Conservation (phyloP, 2,888 invertebrate genomes). For the Dryococelus australis region DNA sequence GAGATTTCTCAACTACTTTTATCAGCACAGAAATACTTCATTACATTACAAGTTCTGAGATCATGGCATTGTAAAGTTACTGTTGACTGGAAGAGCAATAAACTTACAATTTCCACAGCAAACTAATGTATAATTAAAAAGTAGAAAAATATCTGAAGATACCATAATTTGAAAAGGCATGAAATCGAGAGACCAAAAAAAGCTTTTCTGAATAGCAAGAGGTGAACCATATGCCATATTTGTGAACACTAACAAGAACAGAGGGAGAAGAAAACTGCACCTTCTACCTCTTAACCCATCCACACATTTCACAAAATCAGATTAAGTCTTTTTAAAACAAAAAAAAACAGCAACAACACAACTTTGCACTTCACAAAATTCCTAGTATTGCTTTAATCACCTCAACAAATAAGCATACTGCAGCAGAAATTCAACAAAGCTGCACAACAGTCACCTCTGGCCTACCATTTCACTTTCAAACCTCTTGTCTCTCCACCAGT, state of each 20-base stretch:
- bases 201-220: neutral
- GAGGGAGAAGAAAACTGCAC: neutral
- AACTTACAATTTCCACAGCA: neutral
- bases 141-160: neutral
- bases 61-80: neutral
- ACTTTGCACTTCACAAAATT: neutral
- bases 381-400: neutral
- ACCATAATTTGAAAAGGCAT: neutral
- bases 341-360: neutral
- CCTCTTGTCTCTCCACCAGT: neutral
- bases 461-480: neutral
- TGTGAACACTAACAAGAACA: conserved; percentile 11
- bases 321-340: neutral
- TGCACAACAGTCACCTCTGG: neutral
- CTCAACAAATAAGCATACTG: conserved; percentile 10
- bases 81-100: neutral
- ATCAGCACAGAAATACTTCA: conserved; percentile 16
- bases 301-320: conserved; percentile 13
- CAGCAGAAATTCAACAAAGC: neutral
- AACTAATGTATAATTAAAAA: neutral
- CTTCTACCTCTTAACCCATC: conserved; percentile 16
- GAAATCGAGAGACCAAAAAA: neutral
- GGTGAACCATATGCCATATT: conserved; percentile 11
- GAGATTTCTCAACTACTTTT: conserved; percentile 16
- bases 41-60: conserved; percentile 16